These are phyloP conservation scores for Anoplius nigerrimus DNA, from an alignment of 2,888 invertebrate genomes.

Conservation along the genomic window DNA sequence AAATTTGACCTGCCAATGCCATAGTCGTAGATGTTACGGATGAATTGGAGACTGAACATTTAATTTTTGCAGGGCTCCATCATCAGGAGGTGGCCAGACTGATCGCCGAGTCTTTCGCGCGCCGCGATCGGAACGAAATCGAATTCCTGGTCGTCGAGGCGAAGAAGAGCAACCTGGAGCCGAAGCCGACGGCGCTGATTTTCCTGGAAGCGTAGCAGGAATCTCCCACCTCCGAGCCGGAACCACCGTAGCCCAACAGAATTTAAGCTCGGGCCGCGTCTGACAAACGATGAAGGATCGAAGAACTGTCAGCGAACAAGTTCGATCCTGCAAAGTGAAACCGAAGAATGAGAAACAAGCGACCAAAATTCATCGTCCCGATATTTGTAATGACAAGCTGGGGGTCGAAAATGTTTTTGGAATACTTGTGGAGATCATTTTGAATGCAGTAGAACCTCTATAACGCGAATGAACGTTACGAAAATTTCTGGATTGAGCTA, in stretches of 20 bases:
- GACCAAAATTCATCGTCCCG: no score
- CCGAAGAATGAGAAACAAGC: no score
- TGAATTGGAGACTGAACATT: no score
- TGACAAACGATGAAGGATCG: not conserved
- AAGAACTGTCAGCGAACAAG: not conserved
- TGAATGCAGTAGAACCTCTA: no score
- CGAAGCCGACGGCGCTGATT: slow-evolving; percentile 92
- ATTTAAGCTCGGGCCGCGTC: slow-evolving; percentile 40
- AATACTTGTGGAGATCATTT: no score
- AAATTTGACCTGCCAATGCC: no score
- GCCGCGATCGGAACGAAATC: slow-evolving; percentile 90
- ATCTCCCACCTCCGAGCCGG: slow-evolving; percentile 75
- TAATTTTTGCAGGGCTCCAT: slow-evolving; percentile 62
- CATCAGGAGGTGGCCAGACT: slow-evolving; percentile 88
- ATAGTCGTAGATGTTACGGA: no score
- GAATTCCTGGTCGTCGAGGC: slow-evolving; percentile 96
- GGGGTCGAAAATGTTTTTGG: no score
- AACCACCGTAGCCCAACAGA: slow-evolving; percentile 64
- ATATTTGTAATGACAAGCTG: no score
- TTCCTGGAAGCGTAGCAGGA: slow-evolving; percentile 93
- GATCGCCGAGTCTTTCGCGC: slow-evolving; percentile 95
- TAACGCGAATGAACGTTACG: no score
- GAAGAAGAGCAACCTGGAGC: slow-evolving; percentile 93
- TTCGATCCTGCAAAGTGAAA: slow-evolving; percentile 31
- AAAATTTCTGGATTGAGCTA: no score